Evolutionary conservation across 2,888 invertebrate species (phyloP).

Genomic region (Eudasyphora cyanicolor): DNA sequence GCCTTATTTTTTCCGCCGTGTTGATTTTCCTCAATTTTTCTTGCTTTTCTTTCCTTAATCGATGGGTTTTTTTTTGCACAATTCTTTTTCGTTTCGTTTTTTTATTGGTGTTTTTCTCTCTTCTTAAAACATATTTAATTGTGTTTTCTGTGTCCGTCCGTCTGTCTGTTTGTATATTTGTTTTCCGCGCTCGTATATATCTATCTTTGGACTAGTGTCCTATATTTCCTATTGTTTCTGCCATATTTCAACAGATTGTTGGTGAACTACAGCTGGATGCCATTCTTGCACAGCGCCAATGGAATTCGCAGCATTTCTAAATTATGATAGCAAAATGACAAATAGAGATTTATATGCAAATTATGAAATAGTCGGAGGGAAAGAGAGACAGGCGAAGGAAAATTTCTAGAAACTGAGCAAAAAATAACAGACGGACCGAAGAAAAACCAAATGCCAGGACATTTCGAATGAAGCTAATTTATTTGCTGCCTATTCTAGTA

Average conservation of each 20-base stretch:
- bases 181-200: neutral
- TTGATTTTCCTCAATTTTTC: neutral
- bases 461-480: too few species aligned
- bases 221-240: conserved; percentile 1
- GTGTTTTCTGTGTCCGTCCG: neutral
- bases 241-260: neutral
- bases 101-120: neutral
- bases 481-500: too few species aligned
- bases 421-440: too few species aligned
- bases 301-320: neutral
- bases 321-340: conserved; percentile 2
- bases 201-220: neutral
- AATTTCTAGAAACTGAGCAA: too few species aligned
- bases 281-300: neutral
- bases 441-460: too few species aligned
- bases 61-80: neutral
- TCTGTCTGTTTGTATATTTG: neutral
- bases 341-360: conserved; percentile 10
- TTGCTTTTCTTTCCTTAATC: neutral
- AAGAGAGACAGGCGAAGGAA: too few species aligned
- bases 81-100: neutral
- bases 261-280: neutral
- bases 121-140: conserved; percentile 1
- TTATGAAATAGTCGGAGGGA: neutral
- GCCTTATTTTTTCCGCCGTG: neutral